Percentiles rank a stretch among this genome's conserved stretches.
phyloP scores from a whole-genome alignment of 2,113 vertebrate genomes.

The Phrynocephalus versicolor region DNA sequence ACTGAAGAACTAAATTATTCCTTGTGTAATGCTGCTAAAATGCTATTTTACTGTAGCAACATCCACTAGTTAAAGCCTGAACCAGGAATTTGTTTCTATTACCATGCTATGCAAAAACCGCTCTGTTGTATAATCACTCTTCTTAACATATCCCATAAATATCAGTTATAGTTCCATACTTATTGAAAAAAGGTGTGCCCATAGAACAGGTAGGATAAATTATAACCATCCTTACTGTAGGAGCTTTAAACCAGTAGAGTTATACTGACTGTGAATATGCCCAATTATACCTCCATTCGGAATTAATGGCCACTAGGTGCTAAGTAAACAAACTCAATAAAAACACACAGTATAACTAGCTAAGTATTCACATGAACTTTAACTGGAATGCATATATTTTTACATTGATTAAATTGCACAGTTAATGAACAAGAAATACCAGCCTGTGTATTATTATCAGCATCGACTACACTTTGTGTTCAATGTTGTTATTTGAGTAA shows the following conservation, averaged over 20 bases:
- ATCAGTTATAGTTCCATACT: slow-evolving; percentile 27
- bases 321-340: slow-evolving; percentile 32
- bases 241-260: slow-evolving; percentile 8
- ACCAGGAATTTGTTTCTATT: slow-evolving; percentile 27
- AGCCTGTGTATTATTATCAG: neutral
- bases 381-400: slow-evolving; percentile 27
- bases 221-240: slow-evolving; percentile 14
- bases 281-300: slow-evolving; percentile 26
- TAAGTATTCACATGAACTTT: slow-evolving; percentile 37
- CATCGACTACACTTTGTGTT: neutral
- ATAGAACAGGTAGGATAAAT: neutral
- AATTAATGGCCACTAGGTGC: slow-evolving; percentile 12
- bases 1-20: slow-evolving; percentile 20
- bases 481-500: neutral
- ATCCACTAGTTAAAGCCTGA: slow-evolving; percentile 5
- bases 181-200: slow-evolving; percentile 17
- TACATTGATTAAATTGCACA: slow-evolving; percentile 25
- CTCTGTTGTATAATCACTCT: slow-evolving; percentile 30
- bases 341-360: slow-evolving; percentile 17
- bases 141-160: slow-evolving; percentile 25
- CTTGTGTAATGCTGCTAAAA: neutral
- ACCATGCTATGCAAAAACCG: slow-evolving; percentile 13
- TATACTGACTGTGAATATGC: neutral
- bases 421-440: slow-evolving; percentile 20
- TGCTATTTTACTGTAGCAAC: neutral